These are phyloP conservation scores for Idaea aversata DNA, from an alignment of 2,888 invertebrate species.

Conservation along the genomic window DNA sequence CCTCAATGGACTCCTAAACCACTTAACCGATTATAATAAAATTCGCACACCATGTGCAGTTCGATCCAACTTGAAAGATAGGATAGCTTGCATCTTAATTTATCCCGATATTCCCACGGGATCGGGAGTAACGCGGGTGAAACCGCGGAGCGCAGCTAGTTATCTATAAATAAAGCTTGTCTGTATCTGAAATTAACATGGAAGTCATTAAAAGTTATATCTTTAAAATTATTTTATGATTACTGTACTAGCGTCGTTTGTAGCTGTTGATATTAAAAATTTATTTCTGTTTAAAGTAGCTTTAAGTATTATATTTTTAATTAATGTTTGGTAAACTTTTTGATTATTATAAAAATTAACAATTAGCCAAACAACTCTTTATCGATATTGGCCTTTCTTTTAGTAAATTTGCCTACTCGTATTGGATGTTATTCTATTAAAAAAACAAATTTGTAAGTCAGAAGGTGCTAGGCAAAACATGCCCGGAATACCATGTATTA, in stretches of 20 bases:
- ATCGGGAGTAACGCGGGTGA: no score
- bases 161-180: constrained; percentile 40
- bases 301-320: background rate
- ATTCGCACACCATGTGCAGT: no score
- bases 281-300: constrained; percentile 13
- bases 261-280: constrained; percentile 12
- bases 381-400: background rate
- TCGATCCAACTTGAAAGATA: no score
- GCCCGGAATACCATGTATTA: no score
- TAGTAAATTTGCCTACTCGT: background rate
- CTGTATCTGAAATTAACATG: constrained; percentile 44
- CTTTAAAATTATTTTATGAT: constrained; percentile 33
- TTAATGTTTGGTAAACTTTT: background rate
- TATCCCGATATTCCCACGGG: no score
- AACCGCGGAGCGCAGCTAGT: no score
- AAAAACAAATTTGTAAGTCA: no score
- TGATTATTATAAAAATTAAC: background rate
- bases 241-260: constrained; percentile 24
- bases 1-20: no score
- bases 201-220: constrained; percentile 47
- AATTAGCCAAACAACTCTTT: background rate
- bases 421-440: no score
- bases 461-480: no score
- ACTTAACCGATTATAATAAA: no score
- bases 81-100: no score